These are phyloP conservation scores for Regulus satrapa DNA, from an alignment of 2,113 vertebrate species.

Conservation along the genomic window DNA sequence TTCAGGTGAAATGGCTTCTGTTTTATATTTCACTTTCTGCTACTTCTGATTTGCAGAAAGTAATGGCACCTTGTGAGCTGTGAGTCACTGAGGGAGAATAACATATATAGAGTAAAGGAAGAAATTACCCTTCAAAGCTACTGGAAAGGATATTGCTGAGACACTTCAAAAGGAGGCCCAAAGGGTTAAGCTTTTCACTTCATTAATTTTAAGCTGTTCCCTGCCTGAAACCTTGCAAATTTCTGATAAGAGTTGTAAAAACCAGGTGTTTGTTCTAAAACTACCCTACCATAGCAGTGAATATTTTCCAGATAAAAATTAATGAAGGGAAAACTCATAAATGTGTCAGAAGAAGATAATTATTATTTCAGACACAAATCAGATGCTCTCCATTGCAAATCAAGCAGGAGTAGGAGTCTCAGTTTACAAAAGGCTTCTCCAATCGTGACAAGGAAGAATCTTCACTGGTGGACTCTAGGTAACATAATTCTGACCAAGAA, in stretches of 20 bases:
- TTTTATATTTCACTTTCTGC: not conserved
- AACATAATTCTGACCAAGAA: not conserved
- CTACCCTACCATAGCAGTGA: conserved; percentile 53
- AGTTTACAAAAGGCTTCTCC: not conserved
- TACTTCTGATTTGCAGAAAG: not conserved
- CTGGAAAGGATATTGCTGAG: conserved; percentile 4
- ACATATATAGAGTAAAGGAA: not conserved
- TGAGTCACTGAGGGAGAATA: not conserved
- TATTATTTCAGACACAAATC: conserved; percentile 63
- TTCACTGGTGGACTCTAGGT: not conserved
- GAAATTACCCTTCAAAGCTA: conserved; percentile 21
- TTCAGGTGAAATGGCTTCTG: not conserved
- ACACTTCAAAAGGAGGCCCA: conserved; percentile 11
- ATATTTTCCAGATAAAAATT: conserved; percentile 71
- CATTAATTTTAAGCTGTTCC: conserved; percentile 59
- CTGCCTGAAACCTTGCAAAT: conserved; percentile 51
- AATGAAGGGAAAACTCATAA: conserved; percentile 72
- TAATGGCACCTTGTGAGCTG: not conserved
- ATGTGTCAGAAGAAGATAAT: conserved; percentile 70
- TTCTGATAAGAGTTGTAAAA: conserved; percentile 70
- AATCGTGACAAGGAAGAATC: not conserved
- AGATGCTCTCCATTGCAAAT: conserved; percentile 59
- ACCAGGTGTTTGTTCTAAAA: conserved; percentile 73
- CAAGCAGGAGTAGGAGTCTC: not conserved
- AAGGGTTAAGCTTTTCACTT: conserved; percentile 47